These are phyloP conservation scores for western clawed frog (Xenopus tropicalis) DNA, from an alignment of 2,113 vertebrate genomes.

Conservation along the genomic window DNA sequence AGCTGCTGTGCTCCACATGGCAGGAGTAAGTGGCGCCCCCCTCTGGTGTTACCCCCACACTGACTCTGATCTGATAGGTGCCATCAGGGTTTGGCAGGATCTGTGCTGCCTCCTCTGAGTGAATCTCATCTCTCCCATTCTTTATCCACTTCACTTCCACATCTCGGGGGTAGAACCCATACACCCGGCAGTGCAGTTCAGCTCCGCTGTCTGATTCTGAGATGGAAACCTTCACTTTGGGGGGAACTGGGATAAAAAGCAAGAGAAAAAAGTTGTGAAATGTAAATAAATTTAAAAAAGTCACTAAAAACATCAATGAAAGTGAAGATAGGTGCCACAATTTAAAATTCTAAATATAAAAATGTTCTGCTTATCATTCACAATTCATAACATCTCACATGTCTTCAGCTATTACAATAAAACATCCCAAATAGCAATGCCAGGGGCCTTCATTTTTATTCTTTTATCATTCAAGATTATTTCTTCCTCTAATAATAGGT, in stretches of 20 bases:
- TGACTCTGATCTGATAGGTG: constrained; percentile 15
- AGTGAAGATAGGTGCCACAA: no score
- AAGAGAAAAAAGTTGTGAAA: background rate
- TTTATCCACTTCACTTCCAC: constrained; percentile 16
- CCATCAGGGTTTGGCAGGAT: constrained; percentile 4
- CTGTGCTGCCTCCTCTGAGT: background rate
- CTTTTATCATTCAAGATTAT: no score
- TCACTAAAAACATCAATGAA: no score
- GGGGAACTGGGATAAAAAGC: background rate
- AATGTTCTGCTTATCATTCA: no score
- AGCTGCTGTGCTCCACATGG: constrained; percentile 16
- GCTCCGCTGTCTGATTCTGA: background rate
- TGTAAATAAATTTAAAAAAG: no score
- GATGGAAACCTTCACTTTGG: background rate
- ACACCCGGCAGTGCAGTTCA: background rate
- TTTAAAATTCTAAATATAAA: no score
- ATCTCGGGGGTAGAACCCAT: constrained; percentile 10
- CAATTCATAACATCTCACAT: no score
- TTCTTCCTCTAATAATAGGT: no score
- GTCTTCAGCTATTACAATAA: no score
- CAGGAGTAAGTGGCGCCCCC: constrained; percentile 7
- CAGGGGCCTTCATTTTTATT: no score
- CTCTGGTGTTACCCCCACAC: background rate
- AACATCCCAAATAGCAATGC: no score
- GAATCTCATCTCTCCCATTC: background rate